These are phyloP conservation scores for Pheosia gnoma DNA, from an alignment of 2,888 invertebrate genomes.

Conservation along the genomic window DNA sequence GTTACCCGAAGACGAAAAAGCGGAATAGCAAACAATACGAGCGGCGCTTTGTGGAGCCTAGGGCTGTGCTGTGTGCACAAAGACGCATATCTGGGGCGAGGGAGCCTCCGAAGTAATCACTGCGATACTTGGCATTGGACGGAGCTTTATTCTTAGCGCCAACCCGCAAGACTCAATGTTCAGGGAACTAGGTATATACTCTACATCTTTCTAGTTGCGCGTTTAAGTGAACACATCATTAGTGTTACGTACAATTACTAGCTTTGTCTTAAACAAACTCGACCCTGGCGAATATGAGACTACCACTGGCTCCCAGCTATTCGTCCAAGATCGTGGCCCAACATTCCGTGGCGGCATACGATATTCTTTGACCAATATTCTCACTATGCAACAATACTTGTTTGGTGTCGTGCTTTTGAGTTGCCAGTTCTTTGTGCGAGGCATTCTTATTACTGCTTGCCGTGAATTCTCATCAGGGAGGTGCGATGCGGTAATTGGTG, in stretches of 20 bases:
- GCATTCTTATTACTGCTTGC: neutral
- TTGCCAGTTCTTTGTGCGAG: neutral
- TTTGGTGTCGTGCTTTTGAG: neutral
- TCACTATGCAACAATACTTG: neutral
- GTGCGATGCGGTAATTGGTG: neutral
- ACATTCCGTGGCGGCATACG: neutral
- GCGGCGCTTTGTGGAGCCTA: constrained; percentile 7
- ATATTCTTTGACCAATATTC: constrained; percentile 1
- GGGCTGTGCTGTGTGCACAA: constrained; percentile 7
- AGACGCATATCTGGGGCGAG: constrained; percentile 33
- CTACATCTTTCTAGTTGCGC: too few species aligned
- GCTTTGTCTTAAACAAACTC: too few species aligned
- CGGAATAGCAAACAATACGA: constrained; percentile 45
- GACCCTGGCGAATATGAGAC: too few species aligned
- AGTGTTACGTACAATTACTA: too few species aligned
- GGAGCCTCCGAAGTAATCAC: constrained; percentile 31
- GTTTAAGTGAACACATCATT: too few species aligned
- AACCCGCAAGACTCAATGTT: neutral
- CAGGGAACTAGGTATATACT: neutral
- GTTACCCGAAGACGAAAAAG: constrained; percentile 38
- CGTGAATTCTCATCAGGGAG: neutral
- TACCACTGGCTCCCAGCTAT: neutral
- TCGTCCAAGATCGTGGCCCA: neutral
- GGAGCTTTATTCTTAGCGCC: neutral
- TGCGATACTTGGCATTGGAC: constrained; percentile 9